Conservation (phyloP, 1,140 invertebrate genomes). For the Anoplophora glabripennis region DNA sequence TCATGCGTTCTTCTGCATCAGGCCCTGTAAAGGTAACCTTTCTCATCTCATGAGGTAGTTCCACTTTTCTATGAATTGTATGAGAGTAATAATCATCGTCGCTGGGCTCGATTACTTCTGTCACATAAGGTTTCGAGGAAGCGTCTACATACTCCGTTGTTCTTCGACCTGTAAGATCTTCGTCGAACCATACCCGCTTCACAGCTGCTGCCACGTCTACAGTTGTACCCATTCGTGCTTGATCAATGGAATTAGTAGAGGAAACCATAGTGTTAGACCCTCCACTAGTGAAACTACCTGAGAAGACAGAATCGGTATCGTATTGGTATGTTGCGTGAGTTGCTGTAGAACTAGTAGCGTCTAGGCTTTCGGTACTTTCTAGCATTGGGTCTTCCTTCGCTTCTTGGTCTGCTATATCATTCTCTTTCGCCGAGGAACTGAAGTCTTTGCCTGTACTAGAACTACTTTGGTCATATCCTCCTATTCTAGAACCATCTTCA, state of each 20-base stretch:
- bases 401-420: slow-evolving; percentile 46
- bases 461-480: slow-evolving; percentile 49
- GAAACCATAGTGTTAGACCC: slow-evolving; percentile 73
- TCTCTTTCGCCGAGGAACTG: slow-evolving; percentile 51
- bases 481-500: slow-evolving; percentile 50
- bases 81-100: slow-evolving; percentile 48
- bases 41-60: slow-evolving; percentile 54
- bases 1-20: slow-evolving; percentile 52
- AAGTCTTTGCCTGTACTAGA: slow-evolving; percentile 51
- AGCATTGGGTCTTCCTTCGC: slow-evolving; percentile 58
- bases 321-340: slow-evolving; percentile 81
- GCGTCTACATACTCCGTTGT: slow-evolving; percentile 43
- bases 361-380: slow-evolving; percentile 66
- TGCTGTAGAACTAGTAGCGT: slow-evolving; percentile 71
- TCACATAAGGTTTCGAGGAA: slow-evolving; percentile 48
- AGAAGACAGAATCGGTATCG: slow-evolving; percentile 78
- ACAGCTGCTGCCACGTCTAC: slow-evolving; percentile 46
- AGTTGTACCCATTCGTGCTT: slow-evolving; percentile 30
- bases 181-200: slow-evolving; percentile 49
- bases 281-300: slow-evolving; percentile 74
- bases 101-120: slow-evolving; percentile 51
- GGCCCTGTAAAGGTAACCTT: slow-evolving; percentile 57
- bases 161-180: slow-evolving; percentile 32
- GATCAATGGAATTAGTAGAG: slow-evolving; percentile 65
- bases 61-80: slow-evolving; percentile 51